Percentiles rank a stretch among this genome's conserved stretches.
phyloP scores from a whole-genome alignment of 2,888 invertebrate genomes.

The Pocota personata region DNA sequence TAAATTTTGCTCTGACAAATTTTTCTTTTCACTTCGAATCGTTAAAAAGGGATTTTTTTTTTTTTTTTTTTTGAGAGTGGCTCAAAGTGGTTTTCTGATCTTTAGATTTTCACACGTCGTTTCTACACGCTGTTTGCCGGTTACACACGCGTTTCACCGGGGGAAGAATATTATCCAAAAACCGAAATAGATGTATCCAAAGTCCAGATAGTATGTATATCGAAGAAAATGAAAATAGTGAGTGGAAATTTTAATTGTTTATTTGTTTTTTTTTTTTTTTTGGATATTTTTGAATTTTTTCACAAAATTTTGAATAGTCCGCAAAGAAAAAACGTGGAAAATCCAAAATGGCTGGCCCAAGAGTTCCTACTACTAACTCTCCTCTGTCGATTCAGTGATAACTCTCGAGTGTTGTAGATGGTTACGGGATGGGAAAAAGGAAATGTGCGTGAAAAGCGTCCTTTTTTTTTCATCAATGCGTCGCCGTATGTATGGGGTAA shows the following conservation, averaged over 20 bases:
- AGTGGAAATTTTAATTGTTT: neutral
- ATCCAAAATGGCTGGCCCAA: constrained; percentile 70
- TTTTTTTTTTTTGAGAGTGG: neutral
- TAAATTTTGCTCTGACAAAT: constrained; percentile 1
- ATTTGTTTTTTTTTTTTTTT: neutral
- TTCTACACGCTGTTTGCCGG: constrained; percentile 7
- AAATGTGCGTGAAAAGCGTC: constrained; percentile 70
- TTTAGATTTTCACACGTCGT: constrained; percentile 15
- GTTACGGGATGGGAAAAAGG: constrained; percentile 51
- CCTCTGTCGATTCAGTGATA: constrained; percentile 65
- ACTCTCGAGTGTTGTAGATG: constrained; percentile 44
- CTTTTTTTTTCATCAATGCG: constrained; percentile 27
- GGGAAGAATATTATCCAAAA: neutral
- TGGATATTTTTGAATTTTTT: constrained; percentile 9
- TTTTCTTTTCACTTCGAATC: constrained; percentile 25
- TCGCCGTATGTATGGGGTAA: constrained; percentile 41
- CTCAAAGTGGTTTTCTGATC: constrained; percentile 26
- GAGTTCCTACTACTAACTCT: constrained; percentile 61
- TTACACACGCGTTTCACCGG: constrained; percentile 9
- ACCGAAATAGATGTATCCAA: constrained; percentile 15
- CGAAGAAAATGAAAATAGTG: neutral
- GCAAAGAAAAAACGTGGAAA: constrained; percentile 63
- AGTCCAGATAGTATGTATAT: neutral
- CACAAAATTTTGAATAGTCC: constrained; percentile 10
- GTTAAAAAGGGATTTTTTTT: neutral